Evolutionary conservation across 37 sponge, comb jelly and placozoan genomes (phyloP).

Genomic region (Aphrocallistes beatrix): DNA sequence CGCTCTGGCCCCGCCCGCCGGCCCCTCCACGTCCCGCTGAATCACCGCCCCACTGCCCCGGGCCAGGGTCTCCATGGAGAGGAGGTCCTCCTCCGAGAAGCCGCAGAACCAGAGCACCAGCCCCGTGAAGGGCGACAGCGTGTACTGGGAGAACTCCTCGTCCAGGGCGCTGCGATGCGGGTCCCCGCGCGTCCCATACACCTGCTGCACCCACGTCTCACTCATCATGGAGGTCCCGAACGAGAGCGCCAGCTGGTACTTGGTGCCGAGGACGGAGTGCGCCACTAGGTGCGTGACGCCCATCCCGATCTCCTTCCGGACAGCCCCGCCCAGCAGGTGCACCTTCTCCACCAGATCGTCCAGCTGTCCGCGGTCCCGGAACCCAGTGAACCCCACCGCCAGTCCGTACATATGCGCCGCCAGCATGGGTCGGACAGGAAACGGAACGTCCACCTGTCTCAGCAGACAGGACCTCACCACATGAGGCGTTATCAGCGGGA

Average conservation of each 20-base stretch:
- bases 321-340: slow-evolving; percentile 75
- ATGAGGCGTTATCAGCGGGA: background rate
- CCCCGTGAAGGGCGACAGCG: slow-evolving; percentile 64
- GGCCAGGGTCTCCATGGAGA: slow-evolving; percentile 60
- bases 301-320: slow-evolving; percentile 57
- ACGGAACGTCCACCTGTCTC: background rate
- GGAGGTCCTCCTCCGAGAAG: slow-evolving; percentile 53
- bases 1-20: slow-evolving; percentile 29
- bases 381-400: background rate
- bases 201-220: slow-evolving; percentile 57
- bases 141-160: slow-evolving; percentile 35
- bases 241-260: slow-evolving; percentile 74
- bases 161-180: background rate
- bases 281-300: slow-evolving; percentile 81
- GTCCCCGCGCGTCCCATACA: slow-evolving; percentile 45
- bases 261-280: slow-evolving; percentile 63
- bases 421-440: background rate
- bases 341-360: slow-evolving; percentile 43
- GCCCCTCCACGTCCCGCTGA: background rate
- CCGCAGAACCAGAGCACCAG: slow-evolving; percentile 61
- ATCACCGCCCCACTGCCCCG: slow-evolving; percentile 33
- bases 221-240: slow-evolving; percentile 78
- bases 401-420: slow-evolving; percentile 9
- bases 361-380: slow-evolving; percentile 20
- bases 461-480: background rate